These are phyloP conservation scores for Volucella inanis DNA, from an alignment of 2,888 invertebrate species.

Conservation along the genomic window DNA sequence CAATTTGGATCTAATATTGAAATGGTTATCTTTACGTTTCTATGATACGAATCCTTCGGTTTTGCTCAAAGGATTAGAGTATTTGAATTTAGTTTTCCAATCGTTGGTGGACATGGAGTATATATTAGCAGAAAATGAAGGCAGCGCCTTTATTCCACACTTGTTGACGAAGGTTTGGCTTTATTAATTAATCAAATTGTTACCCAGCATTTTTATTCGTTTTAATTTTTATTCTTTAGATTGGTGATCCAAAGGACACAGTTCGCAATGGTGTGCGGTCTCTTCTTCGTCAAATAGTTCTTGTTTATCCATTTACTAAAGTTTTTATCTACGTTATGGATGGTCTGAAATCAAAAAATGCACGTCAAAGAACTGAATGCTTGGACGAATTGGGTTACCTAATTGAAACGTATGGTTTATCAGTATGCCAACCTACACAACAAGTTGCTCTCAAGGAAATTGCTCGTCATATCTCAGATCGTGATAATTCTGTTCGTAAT, in stretches of 20 bases:
- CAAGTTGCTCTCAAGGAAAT: conserved; percentile 91
- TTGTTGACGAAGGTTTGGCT: conserved; percentile 91
- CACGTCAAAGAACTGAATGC: conserved; percentile 97
- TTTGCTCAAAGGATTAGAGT: conserved; percentile 96
- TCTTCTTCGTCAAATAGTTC: conserved; percentile 92
- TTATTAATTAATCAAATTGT: neutral
- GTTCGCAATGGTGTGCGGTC: conserved; percentile 94
- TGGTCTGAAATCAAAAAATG: conserved; percentile 97
- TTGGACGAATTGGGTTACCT: conserved; percentile 94
- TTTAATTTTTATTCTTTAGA: conserved; percentile 83
- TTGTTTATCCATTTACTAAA: conserved; percentile 94
- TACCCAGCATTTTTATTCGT: neutral
- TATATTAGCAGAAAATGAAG: conserved; percentile 94
- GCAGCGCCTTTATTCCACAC: conserved; percentile 96
- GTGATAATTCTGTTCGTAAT: conserved; percentile 97
- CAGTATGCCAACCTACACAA: conserved; percentile 92
- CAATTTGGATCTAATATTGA: conserved; percentile 96
- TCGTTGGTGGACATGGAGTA: conserved; percentile 91
- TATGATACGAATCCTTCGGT: conserved; percentile 99
- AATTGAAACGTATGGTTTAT: conserved; percentile 92
- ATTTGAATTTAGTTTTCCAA: conserved; percentile 92
- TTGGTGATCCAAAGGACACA: conserved; percentile 98
- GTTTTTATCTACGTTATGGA: conserved; percentile 96
- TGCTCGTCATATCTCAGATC: conserved; percentile 96
- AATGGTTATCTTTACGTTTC: conserved; percentile 98